Evolutionary conservation across 2,888 invertebrate species (phyloP), one percentile per base, ranked within the genome.

Genomic region (Eupithecia dodoneata): DNA sequence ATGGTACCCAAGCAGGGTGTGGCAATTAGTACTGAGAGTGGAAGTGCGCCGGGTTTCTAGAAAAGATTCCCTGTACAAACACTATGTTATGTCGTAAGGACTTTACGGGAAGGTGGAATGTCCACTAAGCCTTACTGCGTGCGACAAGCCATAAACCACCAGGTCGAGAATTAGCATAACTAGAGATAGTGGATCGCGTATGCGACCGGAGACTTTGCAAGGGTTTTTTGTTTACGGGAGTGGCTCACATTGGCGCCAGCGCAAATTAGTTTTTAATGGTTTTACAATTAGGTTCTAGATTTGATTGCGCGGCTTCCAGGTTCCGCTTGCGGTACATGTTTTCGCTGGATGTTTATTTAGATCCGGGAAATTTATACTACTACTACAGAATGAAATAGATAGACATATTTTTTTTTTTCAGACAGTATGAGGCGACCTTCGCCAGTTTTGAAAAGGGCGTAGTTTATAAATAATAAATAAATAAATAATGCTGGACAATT

Each of bases 71-170:
- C 30, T 30, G 30, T 30, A 30, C 30, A 30, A 30, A 30, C 30
- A 18, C 18, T 59, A 18, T n/a, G 13, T 59, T 18, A 18, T 59
- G 59, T 59, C 18, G 59, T 59, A 18, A 10, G 59, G 59, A 59
- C 59, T 59, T 59, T 59, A 59, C 42, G 15, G 41, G 65, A 42
- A 63, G 63, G 63, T 63, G 63, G 63, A 65, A 30, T 47, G 69
- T n/a, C 18, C 69, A 47, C 7, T 44, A 69, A 55, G 69, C 69
- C 44, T 69, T 47, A 69, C 45, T 18, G 69, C 45, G 65, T 45
- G 67, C 45, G 69, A 69, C 69, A 47, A 69, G 69, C 69, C 10
- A 69, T 69, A 69, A 69, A 66, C 42, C 41, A 69, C 15, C 69
- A 47, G 69, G 15, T 44, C 9, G 67, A 1, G 30, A 47, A 69